phyloP scores from a whole-genome alignment of 2,797 vertebrate genomes.

The Peromyscus eremicus region DNA sequence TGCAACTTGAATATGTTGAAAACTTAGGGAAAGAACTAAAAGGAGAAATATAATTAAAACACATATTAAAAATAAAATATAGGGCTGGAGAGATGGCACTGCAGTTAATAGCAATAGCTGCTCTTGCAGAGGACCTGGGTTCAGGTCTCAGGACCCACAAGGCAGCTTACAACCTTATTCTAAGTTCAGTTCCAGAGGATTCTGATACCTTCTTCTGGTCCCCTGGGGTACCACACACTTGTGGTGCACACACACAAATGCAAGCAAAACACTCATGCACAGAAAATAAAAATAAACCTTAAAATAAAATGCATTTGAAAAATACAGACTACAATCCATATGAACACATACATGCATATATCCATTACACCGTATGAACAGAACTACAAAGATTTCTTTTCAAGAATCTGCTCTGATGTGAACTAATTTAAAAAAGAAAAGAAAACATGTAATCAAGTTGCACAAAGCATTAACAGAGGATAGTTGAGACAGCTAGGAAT shows the following conservation, averaged over 20 bases:
- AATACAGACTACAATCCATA: background rate
- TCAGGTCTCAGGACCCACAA: background rate
- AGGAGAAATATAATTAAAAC: background rate
- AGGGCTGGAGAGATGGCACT: background rate
- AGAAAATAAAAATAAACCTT: background rate
- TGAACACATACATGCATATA: background rate
- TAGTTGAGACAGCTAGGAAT: background rate
- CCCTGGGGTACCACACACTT: background rate
- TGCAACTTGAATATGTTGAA: background rate
- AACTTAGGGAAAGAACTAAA: background rate
- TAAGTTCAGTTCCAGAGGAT: background rate
- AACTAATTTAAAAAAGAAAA: background rate
- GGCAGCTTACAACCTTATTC: background rate
- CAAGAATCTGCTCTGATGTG: background rate
- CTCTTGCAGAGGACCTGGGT: background rate
- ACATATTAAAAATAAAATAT: background rate
- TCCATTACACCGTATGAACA: background rate
- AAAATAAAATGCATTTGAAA: background rate
- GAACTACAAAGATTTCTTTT: background rate
- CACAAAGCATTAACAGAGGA: background rate
- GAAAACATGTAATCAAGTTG: background rate
- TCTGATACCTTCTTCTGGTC: background rate
- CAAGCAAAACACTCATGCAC: background rate
- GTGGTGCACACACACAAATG: too few relatives aligned
- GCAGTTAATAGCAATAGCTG: background rate